Evolutionary conservation across 2,888 invertebrate genomes (phyloP), one percentile per base, ranked within the genome.

Genomic region (Callyntrura guangdongensis): DNA sequence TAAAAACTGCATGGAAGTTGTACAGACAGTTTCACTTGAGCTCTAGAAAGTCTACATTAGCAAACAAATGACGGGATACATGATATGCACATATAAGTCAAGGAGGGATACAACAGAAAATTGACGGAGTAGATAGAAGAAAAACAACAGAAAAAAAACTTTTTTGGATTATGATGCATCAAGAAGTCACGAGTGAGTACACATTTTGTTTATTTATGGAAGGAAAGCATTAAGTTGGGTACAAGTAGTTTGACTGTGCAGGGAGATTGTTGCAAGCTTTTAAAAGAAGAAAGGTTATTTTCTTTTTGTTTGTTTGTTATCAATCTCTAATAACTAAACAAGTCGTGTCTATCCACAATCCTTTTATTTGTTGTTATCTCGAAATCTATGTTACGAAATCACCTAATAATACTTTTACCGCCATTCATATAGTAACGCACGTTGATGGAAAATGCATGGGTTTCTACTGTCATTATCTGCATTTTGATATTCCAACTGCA

Each of bases 101-200:
- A 9, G 25, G n/a, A 77, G 53, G 25, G 2, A n/a, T 25, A 77
- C 12, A 22, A 0, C 4, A 6, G 9, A 59, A 56, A 9, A 79
- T 22, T 27, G 56, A 59, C 14, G 22, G 4, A 20, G 47, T 47
- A 11, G 17, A 22, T 59, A 2, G 17, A 36, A 61, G 67, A 17
- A 53, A 53, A 5, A 14, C 9, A 27, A 69, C 49, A 20, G 59
- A 56, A 27, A 64, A 86, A 86, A 79, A 22, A 81, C 27, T 67
- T 81, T 67, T 81, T 45, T 36, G 36, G 36, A 6, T 36, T 56
- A 81, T 81, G 67, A 88, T 88, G 87, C 81, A 82, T 82, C 87
- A 88, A 69, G 82, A 45, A 88, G 81, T 88, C 59, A 69, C 45
- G 72, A 88, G 17, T 59, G 36, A 67, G 56, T 88, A 45, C 81